Base-by-base conservation (phyloP, 1,140 invertebrate species). In the Procambarus virginalis region DNA sequence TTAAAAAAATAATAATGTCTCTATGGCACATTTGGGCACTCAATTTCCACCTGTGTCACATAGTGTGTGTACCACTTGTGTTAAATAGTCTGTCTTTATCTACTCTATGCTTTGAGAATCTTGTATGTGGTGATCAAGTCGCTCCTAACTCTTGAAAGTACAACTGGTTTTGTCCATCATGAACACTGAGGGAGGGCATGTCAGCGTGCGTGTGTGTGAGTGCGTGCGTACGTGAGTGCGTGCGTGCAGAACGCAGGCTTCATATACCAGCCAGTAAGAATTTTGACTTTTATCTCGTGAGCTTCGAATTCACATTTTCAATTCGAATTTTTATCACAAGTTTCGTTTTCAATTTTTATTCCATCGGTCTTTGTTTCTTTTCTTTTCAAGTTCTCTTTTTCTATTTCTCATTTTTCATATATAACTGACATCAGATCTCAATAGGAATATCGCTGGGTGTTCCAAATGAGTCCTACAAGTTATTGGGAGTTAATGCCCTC, bases 161-260 rank as follows among this genome's bases (percentile, higher is more conserved):
- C 46, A 45, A 20, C 17, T 51, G 77, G 20, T 2, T 73, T 20
- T 6, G 70, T 73, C 5, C 34, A 4, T 6, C 20, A n/a, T 20
- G n/a, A 34, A 34, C 34, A 34, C 34, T 34, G 34, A 34, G 34
- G 34, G 34, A 34, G 73, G 2, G 73, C 22, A 20, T 76, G 79
- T 58, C 46, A 51, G 79, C 51, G 79, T 58, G 79, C 51, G 79
- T 81, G 46, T 58, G 79, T 81, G 46, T 81, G 2, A 8, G 51
- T 55, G 51, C 10, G 5, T 55, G 51, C 5, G 0, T 55, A 10
- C 5, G 5, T 55, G 79, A 20, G 51, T 81, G 79, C 55, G 46
- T 49, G 78, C 49, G 8, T 49, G 46, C 10, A 46, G 45, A 17
- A 55, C 12, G 2, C 1, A 55, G 12, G 51, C 70, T 55, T 55